phyloP scores from a whole-genome alignment of 2,797 vertebrate species.

The Tarsius wallacei region DNA sequence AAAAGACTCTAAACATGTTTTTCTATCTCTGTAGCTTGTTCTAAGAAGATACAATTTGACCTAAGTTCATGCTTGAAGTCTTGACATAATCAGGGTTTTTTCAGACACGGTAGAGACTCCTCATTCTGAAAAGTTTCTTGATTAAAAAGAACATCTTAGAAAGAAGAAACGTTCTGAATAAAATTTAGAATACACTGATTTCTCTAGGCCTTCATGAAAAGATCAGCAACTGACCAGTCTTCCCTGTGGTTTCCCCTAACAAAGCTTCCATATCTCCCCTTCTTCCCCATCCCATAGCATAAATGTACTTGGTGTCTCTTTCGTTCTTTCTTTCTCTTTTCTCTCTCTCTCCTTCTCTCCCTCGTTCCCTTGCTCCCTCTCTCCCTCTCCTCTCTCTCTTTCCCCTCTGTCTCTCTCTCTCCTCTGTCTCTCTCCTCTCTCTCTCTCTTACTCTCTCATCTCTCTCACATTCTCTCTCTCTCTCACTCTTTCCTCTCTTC shows the following conservation, averaged over 20 bases:
- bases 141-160: neutral
- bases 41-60: neutral
- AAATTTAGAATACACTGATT: neutral
- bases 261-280: neutral
- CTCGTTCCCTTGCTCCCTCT: too few species aligned
- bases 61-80: neutral
- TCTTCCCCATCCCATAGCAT: neutral
- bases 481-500: too few species aligned
- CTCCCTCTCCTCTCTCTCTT: too few species aligned
- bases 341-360: too few species aligned
- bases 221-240: neutral
- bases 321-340: too few species aligned
- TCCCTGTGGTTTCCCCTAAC: neutral
- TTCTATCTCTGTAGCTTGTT: neutral
- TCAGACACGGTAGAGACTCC: neutral
- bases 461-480: too few species aligned
- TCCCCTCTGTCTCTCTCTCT: too few species aligned
- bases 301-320: too few species aligned
- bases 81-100: neutral
- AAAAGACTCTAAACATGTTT: conserved; percentile 1
- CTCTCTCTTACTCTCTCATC: too few species aligned
- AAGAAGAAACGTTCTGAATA: neutral
- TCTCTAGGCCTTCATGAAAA: neutral
- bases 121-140: neutral
- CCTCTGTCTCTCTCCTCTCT: too few species aligned